Conservation (phyloP, 1,140 invertebrate genomes). For the Druon quercuslanigerum region DNA sequence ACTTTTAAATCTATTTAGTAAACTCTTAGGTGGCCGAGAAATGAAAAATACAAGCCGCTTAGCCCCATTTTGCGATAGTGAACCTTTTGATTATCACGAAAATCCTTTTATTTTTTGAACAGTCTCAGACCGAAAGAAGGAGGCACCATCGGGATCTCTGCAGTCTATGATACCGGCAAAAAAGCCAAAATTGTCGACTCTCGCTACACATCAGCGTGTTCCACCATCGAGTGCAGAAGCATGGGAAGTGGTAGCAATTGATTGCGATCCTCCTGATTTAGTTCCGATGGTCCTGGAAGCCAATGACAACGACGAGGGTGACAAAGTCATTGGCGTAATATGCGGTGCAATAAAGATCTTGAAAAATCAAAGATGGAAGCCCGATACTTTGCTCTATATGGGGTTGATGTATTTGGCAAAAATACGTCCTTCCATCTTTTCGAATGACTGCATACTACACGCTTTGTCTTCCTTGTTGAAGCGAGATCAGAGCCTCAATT, state of each 20-base stretch:
- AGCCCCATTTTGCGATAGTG: too few species aligned
- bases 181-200: constrained; percentile 69
- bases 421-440: constrained; percentile 85
- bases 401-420: constrained; percentile 89
- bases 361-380: constrained; percentile 84
- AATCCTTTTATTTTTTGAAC: constrained; percentile 32
- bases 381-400: constrained; percentile 86
- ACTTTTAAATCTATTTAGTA: too few species aligned
- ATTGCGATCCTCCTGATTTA: constrained; percentile 79
- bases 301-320: constrained; percentile 79
- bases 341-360: constrained; percentile 82
- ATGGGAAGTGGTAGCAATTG: constrained; percentile 78
- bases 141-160: constrained; percentile 69
- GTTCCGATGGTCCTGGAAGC: constrained; percentile 78
- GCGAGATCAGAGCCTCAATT: constrained; percentile 83
- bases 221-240: constrained; percentile 73
- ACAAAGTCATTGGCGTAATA: constrained; percentile 78
- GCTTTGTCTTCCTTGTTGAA: constrained; percentile 90
- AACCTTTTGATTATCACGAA: constrained; percentile 19
- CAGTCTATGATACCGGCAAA: constrained; percentile 70
- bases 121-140: constrained; percentile 76
- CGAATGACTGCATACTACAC: constrained; percentile 86
- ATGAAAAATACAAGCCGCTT: too few species aligned
- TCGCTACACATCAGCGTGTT: constrained; percentile 59
- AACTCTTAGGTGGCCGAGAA: too few species aligned